These are phyloP conservation scores for Dreissena rostriformis DNA, from an alignment of 1,140 invertebrate species.

Conservation along the genomic window DNA sequence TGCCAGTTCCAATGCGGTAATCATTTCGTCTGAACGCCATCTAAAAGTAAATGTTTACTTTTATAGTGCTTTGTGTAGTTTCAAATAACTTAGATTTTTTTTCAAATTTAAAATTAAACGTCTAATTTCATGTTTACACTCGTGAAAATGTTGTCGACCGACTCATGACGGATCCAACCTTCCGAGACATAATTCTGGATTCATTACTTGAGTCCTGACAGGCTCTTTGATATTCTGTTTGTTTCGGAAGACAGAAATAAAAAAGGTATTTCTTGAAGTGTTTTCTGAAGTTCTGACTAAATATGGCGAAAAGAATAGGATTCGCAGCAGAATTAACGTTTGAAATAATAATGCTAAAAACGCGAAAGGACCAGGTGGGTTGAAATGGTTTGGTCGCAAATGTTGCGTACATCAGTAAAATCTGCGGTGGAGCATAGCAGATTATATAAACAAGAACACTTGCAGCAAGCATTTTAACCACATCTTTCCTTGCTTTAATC, in stretches of 20 bases:
- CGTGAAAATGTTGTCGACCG: too few relatives aligned
- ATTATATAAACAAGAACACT: constrained; percentile 79
- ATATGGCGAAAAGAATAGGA: constrained; percentile 65
- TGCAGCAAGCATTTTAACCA: constrained; percentile 80
- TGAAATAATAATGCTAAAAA: constrained; percentile 76
- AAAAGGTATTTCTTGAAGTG: constrained; percentile 77
- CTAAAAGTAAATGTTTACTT: too few relatives aligned
- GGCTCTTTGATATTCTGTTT: constrained; percentile 59
- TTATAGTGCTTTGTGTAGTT: too few relatives aligned
- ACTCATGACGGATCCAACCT: not conserved
- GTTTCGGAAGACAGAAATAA: constrained; percentile 62
- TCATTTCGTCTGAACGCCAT: too few relatives aligned
- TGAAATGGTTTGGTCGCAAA: constrained; percentile 71
- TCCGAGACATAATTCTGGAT: not conserved
- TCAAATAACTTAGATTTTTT: too few relatives aligned
- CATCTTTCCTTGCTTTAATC: constrained; percentile 69
- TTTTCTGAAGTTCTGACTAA: constrained; percentile 78
- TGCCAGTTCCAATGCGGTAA: too few relatives aligned
- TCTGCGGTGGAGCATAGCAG: constrained; percentile 79
- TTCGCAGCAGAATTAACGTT: constrained; percentile 81
- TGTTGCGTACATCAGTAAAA: constrained; percentile 79
- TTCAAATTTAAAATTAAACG: too few relatives aligned
- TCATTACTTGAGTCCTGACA: constrained; percentile 60
- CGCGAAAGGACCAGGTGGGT: constrained; percentile 75
- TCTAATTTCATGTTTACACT: too few relatives aligned